A percentile compares a stretch with the other conserved stretches of the same genome.
Conservation (phyloP, 2,888 invertebrate genomes). For the Amblyteles armatorius region DNA sequence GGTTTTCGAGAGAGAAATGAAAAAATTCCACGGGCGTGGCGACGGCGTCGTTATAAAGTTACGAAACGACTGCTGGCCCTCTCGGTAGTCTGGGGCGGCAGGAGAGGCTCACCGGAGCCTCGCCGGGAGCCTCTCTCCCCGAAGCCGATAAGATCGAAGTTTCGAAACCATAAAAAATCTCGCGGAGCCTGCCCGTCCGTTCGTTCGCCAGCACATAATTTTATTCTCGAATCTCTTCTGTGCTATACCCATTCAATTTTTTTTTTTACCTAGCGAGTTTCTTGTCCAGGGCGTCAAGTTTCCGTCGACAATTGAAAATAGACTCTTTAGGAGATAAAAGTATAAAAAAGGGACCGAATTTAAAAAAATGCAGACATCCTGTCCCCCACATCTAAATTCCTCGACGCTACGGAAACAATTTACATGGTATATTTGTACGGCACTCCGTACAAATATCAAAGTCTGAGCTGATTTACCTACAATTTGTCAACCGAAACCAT, state of each 20-base stretch:
- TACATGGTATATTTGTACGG: too few relatives aligned
- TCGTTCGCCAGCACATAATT: conserved; percentile 45
- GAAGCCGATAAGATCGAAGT: conserved; percentile 61
- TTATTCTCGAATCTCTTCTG: conserved; percentile 46
- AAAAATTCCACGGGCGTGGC: conserved; percentile 71
- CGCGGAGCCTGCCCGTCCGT: conserved; percentile 32
- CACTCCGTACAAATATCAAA: too few relatives aligned
- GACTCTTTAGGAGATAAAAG: too few relatives aligned
- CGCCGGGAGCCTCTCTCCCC: conserved; percentile 36
- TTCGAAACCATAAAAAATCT: conserved; percentile 61
- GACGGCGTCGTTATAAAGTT: conserved; percentile 66
- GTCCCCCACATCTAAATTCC: too few relatives aligned
- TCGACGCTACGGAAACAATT: too few relatives aligned
- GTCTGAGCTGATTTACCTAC: too few relatives aligned
- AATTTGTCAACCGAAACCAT: too few relatives aligned
- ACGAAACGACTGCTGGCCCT: conserved; percentile 58
- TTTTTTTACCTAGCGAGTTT: conserved; percentile 8
- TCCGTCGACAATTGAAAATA: neutral
- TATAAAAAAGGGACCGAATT: too few relatives aligned
- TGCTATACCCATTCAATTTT: neutral
- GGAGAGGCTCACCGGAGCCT: conserved; percentile 20
- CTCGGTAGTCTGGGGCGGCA: conserved; percentile 16
- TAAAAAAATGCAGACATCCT: too few relatives aligned
- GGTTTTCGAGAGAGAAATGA: conserved; percentile 71
- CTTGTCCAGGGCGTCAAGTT: neutral